Percentiles rank a stretch among this genome's conserved stretches.
Conservation (phyloP, 2,888 invertebrate genomes). For the Cordylochernes scorpioides region DNA sequence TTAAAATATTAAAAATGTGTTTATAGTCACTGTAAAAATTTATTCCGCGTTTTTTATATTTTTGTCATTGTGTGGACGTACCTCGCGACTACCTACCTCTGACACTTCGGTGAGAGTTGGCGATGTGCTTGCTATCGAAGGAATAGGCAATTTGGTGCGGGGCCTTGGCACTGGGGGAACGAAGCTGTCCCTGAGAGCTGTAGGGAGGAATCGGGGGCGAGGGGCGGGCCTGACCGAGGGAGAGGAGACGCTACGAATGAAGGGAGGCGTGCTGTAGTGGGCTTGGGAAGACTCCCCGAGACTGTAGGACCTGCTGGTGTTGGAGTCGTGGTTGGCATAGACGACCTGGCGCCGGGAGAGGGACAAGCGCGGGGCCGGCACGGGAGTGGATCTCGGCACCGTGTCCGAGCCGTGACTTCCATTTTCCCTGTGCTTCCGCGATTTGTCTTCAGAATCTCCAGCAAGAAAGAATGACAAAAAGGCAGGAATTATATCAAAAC, state of each 20-base stretch:
- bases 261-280: constrained; percentile 9
- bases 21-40: too few relatives aligned
- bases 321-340: constrained; percentile 11
- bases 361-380: constrained; percentile 11
- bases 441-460: constrained; percentile 6
- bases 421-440: too few relatives aligned
- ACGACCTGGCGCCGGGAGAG: constrained; percentile 9
- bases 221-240: constrained; percentile 9
- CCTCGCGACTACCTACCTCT: constrained; percentile 8
- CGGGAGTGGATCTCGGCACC: constrained; percentile 6
- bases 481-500: constrained; percentile 10
- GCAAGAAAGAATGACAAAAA: constrained; percentile 10
- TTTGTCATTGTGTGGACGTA: too few relatives aligned
- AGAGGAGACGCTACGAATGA: constrained; percentile 13
- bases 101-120: constrained; percentile 11
- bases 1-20: too few relatives aligned
- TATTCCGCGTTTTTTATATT: too few relatives aligned
- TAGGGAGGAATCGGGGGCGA: constrained; percentile 6
- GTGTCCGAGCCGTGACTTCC: constrained; percentile 3
- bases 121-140: constrained; percentile 10
- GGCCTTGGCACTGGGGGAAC: constrained; percentile 9
- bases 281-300: constrained; percentile 8
- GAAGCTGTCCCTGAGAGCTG: constrained; percentile 4
- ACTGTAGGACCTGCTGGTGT: constrained; percentile 9
- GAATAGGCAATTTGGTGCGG: constrained; percentile 5